A percentile compares a stretch with the other conserved stretches of the same genome.
Evolutionary conservation across 2,797 vertebrate species (phyloP).

Genomic region (Sebastes baramenuke): DNA sequence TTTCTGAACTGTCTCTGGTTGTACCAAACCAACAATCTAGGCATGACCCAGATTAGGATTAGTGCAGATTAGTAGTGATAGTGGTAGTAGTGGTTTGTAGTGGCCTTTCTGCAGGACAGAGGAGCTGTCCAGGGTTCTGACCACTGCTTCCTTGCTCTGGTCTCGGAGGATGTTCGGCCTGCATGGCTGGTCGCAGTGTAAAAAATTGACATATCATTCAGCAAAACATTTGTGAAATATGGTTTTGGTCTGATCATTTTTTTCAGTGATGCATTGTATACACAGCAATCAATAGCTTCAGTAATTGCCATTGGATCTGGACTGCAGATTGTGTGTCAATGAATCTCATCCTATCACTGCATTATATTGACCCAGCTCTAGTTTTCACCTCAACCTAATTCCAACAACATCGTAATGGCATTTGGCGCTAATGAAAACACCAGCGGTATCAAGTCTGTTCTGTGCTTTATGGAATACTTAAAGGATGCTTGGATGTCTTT

Average conservation of each 20-base stretch:
- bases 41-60: not conserved
- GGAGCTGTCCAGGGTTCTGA: conserved; percentile 72
- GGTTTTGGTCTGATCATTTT: conserved; percentile 20
- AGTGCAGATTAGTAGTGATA: not conserved
- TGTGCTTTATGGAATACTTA: conserved; percentile 32
- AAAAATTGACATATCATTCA: conserved; percentile 23
- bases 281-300: conserved; percentile 54
- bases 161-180: not conserved
- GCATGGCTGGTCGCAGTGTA: not conserved
- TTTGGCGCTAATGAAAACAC: conserved; percentile 39
- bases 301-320: conserved; percentile 66
- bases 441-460: conserved; percentile 12
- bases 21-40: not conserved
- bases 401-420: conserved; percentile 20
- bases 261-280: conserved; percentile 52
- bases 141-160: conserved; percentile 1
- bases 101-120: not conserved
- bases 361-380: conserved; percentile 55
- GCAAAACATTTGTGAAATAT: conserved; percentile 46
- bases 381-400: conserved; percentile 41
- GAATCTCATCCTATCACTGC: conserved; percentile 63
- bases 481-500: not conserved
- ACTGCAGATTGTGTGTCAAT: conserved; percentile 61
- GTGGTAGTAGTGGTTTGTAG: not conserved
- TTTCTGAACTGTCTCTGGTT: not conserved